phyloP scores from a whole-genome alignment of 2,113 vertebrate species.

The Motacilla tschutschensis region DNA sequence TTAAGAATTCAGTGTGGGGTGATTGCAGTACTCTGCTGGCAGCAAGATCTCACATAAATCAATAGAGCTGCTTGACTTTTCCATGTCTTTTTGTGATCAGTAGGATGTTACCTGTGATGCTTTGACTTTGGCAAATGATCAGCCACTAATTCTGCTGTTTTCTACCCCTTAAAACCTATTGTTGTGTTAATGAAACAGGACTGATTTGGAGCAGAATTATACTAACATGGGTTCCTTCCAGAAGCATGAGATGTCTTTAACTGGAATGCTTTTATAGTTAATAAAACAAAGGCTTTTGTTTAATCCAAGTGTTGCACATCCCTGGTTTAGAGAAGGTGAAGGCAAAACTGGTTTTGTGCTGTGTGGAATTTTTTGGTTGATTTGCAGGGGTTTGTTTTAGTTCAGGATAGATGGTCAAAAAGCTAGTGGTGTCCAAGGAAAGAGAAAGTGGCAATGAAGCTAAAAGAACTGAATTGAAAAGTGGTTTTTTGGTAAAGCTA shows the following conservation, averaged over 20 bases:
- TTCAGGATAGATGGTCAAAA: not conserved
- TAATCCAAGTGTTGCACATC: not conserved
- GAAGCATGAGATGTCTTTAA: not conserved
- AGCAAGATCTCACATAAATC: not conserved
- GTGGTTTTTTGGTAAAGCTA: not conserved
- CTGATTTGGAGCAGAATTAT: not conserved
- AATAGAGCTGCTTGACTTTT: not conserved
- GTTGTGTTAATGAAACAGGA: not conserved
- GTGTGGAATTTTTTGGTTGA: not conserved
- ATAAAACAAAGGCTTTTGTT: not conserved
- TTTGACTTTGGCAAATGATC: not conserved
- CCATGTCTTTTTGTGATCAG: not conserved
- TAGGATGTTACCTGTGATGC: not conserved
- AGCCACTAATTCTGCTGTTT: not conserved
- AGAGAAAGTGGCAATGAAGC: not conserved
- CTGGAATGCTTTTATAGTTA: not conserved
- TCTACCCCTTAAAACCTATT: not conserved
- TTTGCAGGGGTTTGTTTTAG: accelerated
- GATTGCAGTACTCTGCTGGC: not conserved
- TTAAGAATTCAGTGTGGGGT: not conserved
- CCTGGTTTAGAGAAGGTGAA: not conserved
- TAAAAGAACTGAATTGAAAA: not conserved
- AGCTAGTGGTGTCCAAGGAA: not conserved
- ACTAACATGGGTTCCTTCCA: not conserved
- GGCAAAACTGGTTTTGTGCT: not conserved